phyloP scores from a whole-genome alignment of 2,888 invertebrate species.

The Polydrusus pterygomalis region DNA sequence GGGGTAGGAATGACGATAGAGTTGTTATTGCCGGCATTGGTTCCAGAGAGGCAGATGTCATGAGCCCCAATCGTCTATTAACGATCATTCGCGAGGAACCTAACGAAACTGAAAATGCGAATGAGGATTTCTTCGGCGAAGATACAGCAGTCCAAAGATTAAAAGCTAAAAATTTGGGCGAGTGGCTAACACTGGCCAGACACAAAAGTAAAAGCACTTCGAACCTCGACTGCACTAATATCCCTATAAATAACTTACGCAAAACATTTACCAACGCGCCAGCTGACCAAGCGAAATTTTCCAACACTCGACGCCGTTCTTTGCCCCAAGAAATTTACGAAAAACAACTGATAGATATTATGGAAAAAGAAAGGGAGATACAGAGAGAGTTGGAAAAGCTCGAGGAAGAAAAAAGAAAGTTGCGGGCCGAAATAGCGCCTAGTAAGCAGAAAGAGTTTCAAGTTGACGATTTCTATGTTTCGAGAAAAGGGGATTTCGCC shows the following conservation, averaged over 20 bases:
- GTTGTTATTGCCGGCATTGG: conserved; percentile 47
- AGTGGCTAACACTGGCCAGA: conserved; percentile 74
- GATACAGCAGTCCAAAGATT: conserved; percentile 59
- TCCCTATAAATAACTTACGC: conserved; percentile 60
- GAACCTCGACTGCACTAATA: conserved; percentile 59
- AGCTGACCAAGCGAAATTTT: conserved; percentile 46
- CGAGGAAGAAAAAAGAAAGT: conserved; percentile 75
- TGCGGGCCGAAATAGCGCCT: conserved; percentile 68
- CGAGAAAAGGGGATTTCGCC: conserved; percentile 73
- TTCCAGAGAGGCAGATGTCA: conserved; percentile 33
- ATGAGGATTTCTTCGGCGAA: conserved; percentile 55
- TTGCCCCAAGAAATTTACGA: conserved; percentile 80
- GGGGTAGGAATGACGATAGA: conserved; percentile 40
- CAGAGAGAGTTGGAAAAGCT: conserved; percentile 79
- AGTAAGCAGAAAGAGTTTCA: conserved; percentile 70
- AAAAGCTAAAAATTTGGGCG: conserved; percentile 70
- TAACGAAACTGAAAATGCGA: conserved; percentile 40
- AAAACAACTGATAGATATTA: conserved; percentile 79
- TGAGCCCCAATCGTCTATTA: conserved; percentile 74
- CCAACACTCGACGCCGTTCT: conserved; percentile 71
- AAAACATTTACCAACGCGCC: conserved; percentile 38
- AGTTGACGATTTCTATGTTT: conserved; percentile 71
- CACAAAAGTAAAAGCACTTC: conserved; percentile 66
- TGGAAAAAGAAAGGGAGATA: conserved; percentile 81
- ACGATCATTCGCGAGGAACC: conserved; percentile 76